Evolutionary conservation across 2,797 vertebrate species (phyloP), one percentile per base, ranked within the genome.

Genomic region (Coracias cyanogaster): DNA sequence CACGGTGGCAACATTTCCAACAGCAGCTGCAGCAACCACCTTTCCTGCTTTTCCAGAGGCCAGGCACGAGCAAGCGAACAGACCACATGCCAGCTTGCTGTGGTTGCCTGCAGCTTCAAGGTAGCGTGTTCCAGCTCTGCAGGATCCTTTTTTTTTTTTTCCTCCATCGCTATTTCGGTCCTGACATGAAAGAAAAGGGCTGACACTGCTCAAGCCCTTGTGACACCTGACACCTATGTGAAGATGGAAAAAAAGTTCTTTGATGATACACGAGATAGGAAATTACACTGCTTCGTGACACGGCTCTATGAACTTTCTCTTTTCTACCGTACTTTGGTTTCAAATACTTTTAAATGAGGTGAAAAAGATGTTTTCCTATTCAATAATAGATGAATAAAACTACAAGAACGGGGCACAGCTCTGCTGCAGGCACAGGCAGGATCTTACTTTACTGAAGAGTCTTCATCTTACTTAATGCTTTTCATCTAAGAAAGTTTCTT

Each of bases 21-120:
- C 67, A 94, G 86, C 85, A 87, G 77, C 78, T 29, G 81, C 77
- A 64, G 43, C 74, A 78, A 37, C 6, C 52, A 64, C 93, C 67
- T 28, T 86, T 66, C 86, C 91, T 74, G 55, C 71, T 71, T 93
- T 93, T 93, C 88, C 92, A 89, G 84, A 60, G 48, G 54, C 57
- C 11, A 57, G 67, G 87, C 45, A 71, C 21, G 26, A 92, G 79
- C 84, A 69, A 37, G 80, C 49, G 51, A 64, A 64, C 94, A 96
- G 89, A 83, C 86, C 76, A 54, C 73, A 61, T 43, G 82, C 64
- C 87, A 67, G 67, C 33, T 39, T 21, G 9, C 57, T 86, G 79
- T 61, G 90, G 54, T 28, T 74, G 73, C 81, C 76, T 64, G 66
- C 82, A 70, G 93, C 84, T 96, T 78, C 76, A 51, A 77, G 15